Conservation (phyloP, 2,797 vertebrate genomes). For the Poeciliopsis infans region DNA sequence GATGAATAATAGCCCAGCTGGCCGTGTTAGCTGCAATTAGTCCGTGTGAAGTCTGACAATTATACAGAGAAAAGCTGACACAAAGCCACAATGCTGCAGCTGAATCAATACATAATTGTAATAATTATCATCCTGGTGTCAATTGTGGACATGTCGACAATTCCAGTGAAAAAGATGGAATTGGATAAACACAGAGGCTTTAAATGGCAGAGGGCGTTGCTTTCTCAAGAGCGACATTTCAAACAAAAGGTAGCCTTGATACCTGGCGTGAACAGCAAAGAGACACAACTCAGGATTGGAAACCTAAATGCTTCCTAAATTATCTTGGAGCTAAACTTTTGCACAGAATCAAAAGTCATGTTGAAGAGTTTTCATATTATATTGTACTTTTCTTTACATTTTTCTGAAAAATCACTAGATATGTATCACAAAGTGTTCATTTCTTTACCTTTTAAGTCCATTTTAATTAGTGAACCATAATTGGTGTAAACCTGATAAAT, state of each 20-base stretch:
- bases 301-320: background rate
- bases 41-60: constrained; percentile 83
- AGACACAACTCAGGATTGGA: constrained; percentile 1
- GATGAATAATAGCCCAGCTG: constrained; percentile 83
- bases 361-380: background rate
- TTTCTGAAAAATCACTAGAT: background rate
- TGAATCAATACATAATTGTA: constrained; percentile 85
- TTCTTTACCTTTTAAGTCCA: background rate
- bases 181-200: constrained; percentile 69
- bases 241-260: constrained; percentile 66
- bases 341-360: background rate
- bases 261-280: constrained; percentile 33
- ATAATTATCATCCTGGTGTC: constrained; percentile 81
- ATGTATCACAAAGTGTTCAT: background rate
- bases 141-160: constrained; percentile 70
- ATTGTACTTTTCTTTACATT: background rate
- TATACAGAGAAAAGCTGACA: constrained; percentile 74
- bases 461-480: background rate
- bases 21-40: constrained; percentile 80
- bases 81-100: constrained; percentile 69
- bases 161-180: constrained; percentile 69
- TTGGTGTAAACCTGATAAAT: too few relatives aligned
- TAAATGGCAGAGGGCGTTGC: constrained; percentile 53
- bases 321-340: background rate
- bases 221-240: constrained; percentile 60